Base-by-base conservation (phyloP, 2,797 vertebrate genomes). In the Acanthurus lineatus region DNA sequence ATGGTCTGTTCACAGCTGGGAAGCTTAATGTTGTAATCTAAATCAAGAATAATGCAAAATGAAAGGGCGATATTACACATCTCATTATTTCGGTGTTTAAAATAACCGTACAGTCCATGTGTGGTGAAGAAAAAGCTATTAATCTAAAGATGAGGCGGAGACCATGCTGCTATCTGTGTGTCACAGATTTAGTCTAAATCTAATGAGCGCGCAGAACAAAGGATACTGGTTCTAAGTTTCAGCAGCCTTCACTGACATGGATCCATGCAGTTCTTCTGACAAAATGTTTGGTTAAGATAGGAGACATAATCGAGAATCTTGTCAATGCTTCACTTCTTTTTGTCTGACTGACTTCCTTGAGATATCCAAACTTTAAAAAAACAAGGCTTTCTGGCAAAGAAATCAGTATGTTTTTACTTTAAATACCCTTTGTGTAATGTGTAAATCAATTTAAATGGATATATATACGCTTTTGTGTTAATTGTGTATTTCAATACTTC, bases 161-260 rank as follows among this genome's bases (percentile, higher is more conserved):
- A 57, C 14, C 3, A 38, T 47, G 17, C 49, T 51, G 22, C 22
- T 38, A 6, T 17, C 52, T 62, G 16, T 52, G 51, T 60, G 44
- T 48, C 19, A 35, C 15, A 4, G 28, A 53, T 76, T 62, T 57
- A 54, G 8, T 69, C 48, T 58, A 56, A 74, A 56, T 78, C 38
- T 69, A 71, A 63, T 47, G 20, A 70, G 51, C 32, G 71, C 51
- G 42, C 10, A 63, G 52, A 61, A 45, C 16, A 74, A 70, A 32
- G 4, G 11, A 59, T 5, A 19, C 19, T 59, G 9, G 17, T 53
- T 69, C 20, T 63, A 12, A n/a, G 32, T 56, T n/a, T 16, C 68
- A 38, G 49, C 51, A 32, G 11, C 6, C 20, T 64, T 53, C 54
- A 53, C 6, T 40, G 19, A 65, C 1, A 2, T 20, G 28, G 35